Conservation (phyloP, 2,113 vertebrate genomes). For the Ameiurus melas region DNA sequence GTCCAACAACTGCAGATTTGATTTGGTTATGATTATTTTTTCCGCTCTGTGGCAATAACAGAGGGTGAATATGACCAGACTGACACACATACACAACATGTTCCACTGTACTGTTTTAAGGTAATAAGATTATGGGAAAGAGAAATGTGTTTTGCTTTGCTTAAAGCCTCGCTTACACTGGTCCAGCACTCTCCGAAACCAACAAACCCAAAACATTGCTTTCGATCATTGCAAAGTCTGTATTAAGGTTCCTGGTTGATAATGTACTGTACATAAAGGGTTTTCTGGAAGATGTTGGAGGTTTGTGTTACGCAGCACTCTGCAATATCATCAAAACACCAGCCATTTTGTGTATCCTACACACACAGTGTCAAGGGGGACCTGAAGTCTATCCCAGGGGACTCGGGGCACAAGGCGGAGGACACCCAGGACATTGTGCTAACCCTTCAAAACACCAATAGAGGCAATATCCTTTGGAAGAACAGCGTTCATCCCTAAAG, state of each 20-base stretch:
- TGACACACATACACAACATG: background rate
- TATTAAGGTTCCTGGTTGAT: background rate
- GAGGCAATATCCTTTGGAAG: background rate
- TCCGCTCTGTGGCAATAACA: background rate
- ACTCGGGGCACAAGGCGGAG: no score
- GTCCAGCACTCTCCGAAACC: background rate
- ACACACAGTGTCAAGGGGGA: no score
- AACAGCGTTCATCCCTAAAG: background rate
- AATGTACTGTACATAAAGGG: background rate
- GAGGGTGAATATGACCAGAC: background rate
- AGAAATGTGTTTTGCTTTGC: conserved; percentile 7
- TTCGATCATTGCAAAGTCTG: background rate
- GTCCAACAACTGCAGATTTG: conserved; percentile 15
- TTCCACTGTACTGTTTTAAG: background rate
- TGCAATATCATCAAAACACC: background rate
- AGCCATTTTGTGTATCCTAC: no score
- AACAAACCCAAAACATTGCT: background rate
- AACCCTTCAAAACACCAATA: background rate
- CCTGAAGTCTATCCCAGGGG: no score
- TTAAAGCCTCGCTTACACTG: background rate
- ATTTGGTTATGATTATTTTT: conserved; percentile 20
- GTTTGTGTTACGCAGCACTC: background rate
- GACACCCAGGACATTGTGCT: no score
- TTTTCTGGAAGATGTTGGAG: background rate
- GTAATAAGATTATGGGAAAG: conserved; percentile 5